Evolutionary conservation across 2,797 vertebrate genomes (phyloP), one percentile per base, ranked within the genome.

Genomic region (Acipenser transmontanus): DNA sequence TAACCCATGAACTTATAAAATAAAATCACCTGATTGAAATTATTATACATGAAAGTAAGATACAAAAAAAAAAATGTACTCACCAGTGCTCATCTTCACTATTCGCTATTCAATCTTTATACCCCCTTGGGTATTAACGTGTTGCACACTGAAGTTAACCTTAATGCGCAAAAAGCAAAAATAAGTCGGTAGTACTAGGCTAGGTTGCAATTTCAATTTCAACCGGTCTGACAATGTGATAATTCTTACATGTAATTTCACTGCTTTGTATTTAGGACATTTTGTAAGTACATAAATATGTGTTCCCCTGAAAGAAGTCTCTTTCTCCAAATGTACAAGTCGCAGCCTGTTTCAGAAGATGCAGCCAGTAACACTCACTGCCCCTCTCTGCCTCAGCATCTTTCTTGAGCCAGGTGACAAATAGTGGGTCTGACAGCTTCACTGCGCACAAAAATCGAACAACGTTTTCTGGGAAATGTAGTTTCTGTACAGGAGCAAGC

Each of bases 51-150:
- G 14, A 57, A n/a, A n/a, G 54, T 1, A 57, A 57, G 7, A n/a
- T 11, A 66, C 17, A 54, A 13, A 47, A 34, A 12, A 63, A 51
- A 54, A 13, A 47, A 50, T 10, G 14, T 52, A 51, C 85, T 82
- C 75, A 91, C 89, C 87, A 13, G 88, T 87, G 82, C 85, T 91
- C 89, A 91, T 91, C 64, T 74, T 82, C 66, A 69, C 34, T 34
- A 4, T 34, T 4, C 2, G 34, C 34, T 34, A 74, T 17, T 76
- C 1, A 72, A 12, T 34, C 34, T 34, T 47, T 62, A 62, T 66
- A 68, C 66, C 66, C 66, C 51, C 57, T 63, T 51, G 62, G 47
- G 57, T 11, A 65, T 14, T 59, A 61, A 64, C n/a, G 66, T 34
- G 56, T 64, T 50, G 67, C 34, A 64, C 69, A 74, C 67, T 65